phyloP scores from a whole-genome alignment of 2,113 vertebrate genomes.

The Casuarius casuarius region DNA sequence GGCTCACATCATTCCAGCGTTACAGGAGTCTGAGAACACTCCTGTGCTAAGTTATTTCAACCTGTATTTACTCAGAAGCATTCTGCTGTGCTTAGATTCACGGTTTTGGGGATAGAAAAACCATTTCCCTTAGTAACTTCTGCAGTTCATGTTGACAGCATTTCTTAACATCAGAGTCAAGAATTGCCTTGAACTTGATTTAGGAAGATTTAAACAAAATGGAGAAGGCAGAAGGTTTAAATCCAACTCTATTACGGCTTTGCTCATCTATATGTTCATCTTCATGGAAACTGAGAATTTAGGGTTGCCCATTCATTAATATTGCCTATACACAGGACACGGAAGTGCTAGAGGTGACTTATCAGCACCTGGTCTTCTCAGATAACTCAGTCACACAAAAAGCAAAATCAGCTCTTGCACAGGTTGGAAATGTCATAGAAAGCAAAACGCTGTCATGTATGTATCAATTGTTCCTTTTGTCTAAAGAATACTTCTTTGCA shows the following conservation, averaged over 20 bases:
- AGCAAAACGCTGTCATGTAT: not conserved
- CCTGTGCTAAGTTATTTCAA: not conserved
- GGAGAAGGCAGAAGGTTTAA: not conserved
- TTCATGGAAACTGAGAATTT: not conserved
- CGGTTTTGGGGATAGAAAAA: not conserved
- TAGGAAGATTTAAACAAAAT: not conserved
- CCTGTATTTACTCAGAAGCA: not conserved
- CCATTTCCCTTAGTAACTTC: not conserved
- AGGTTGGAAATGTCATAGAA: not conserved
- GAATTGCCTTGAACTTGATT: not conserved
- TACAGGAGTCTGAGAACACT: not conserved
- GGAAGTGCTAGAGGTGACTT: not conserved
- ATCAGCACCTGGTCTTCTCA: not conserved
- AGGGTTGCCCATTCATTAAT: not conserved
- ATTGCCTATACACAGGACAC: not conserved
- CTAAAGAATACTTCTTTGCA: not conserved
- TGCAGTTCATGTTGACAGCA: not conserved
- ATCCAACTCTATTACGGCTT: not conserved
- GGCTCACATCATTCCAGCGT: not conserved
- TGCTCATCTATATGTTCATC: not conserved
- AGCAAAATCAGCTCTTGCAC: not conserved
- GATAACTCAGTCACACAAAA: not conserved
- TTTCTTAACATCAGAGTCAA: accelerated
- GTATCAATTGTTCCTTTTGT: not conserved
- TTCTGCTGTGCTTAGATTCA: not conserved